Base-by-base conservation (phyloP, 2,113 vertebrate genomes). In the Amphiprion percula region DNA sequence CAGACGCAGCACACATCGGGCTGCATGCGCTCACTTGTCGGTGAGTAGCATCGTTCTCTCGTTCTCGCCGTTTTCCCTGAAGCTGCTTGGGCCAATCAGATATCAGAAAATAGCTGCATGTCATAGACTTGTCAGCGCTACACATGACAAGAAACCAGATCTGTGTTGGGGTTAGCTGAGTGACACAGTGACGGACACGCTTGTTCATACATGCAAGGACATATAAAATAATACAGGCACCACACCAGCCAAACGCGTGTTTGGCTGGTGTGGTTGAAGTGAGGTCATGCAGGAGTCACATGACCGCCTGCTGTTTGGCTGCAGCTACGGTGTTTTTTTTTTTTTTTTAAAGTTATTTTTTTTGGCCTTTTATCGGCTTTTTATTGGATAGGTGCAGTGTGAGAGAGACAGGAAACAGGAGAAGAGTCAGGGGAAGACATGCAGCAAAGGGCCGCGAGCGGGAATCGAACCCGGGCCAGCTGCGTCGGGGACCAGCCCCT, bases 1-100 rank as follows among this genome's bases (percentile, higher is more conserved):
- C 54, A 50, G 46, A 72, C 1, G 23, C 41, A 17, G 55, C 52
- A 26, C 68, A 63, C 68, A 53, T 56, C 30, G 53, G 65, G 68
- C 71, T 80, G 5, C 89, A 54, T 85, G 87, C 15, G 14, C 78
- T 78, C 73, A 78, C 90, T 84, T 84, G 87, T 68, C 73, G 33
- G 21, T 4, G 16, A 12, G 10, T 15, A 50, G 26, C 66, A 58
- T 70, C 41, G 7, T 26, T 71, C 53, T 68, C 33, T 71, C 54
- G 9, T 55, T 68, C 66, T 55, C 17, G 17, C 21, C 5, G 44
- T 83, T 85, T 67, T 59, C 58, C 15, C 66, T 16, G 53, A 71
- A 76, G 49, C 50, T 49, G 39, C 26, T n/a, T 17, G 50, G 50
- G 59, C 74, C 65, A 53, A 64, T 82, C 68, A 80, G 58, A 68